Evolutionary conservation across 2,888 invertebrate genomes (phyloP).

Genomic region (Drosophila melanosoma): DNA sequence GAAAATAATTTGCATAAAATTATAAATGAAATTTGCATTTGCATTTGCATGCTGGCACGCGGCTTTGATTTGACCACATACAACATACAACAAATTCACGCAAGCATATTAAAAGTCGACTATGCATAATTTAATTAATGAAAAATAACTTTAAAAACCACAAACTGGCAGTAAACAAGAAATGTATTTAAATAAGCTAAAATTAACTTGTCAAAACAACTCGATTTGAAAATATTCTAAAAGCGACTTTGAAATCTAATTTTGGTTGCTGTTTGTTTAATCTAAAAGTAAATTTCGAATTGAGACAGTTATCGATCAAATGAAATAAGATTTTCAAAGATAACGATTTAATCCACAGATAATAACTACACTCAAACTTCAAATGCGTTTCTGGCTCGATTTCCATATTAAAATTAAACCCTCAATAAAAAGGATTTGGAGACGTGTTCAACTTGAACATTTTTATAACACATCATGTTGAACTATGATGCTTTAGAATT

Average conservation of each 20-base stretch:
- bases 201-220: background rate
- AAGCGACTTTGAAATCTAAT: background rate
- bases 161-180: background rate
- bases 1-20: conserved; percentile 67
- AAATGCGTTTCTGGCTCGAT: background rate
- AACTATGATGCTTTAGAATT: background rate
- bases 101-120: background rate
- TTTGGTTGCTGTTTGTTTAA: background rate
- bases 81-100: conserved; percentile 9
- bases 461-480: background rate
- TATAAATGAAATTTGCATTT: conserved; percentile 62
- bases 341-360: background rate
- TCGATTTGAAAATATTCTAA: background rate
- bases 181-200: background rate
- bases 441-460: background rate
- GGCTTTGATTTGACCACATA: conserved; percentile 23
- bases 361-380: background rate
- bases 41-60: conserved; percentile 40
- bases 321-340: too few relatives aligned
- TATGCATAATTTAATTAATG: background rate
- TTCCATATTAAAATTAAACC: background rate
- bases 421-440: background rate
- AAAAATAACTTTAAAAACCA: background rate
- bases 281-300: background rate
- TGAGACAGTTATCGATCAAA: too few relatives aligned